Evolutionary conservation across 1,140 invertebrate species (phyloP).

Genomic region (Drosophila tristis): DNA sequence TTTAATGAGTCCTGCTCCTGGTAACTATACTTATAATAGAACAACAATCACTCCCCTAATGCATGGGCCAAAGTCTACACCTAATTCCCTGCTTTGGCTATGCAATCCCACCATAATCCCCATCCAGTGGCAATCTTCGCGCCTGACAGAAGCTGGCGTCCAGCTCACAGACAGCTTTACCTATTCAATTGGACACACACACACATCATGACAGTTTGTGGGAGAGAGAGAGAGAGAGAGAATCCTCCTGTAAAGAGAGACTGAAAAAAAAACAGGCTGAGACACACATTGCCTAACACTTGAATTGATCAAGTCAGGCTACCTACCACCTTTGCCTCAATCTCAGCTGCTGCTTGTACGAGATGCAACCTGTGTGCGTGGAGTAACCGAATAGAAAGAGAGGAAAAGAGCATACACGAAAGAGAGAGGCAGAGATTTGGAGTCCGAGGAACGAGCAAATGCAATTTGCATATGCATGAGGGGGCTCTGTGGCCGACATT

Average conservation of each 20-base stretch:
- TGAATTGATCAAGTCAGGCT: conserved; percentile 42
- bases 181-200: neutral
- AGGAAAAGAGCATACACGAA: neutral
- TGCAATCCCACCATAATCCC: neutral
- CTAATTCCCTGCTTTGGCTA: neutral
- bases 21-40: no score
- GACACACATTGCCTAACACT: conserved; percentile 24
- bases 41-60: no score
- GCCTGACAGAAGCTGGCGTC: neutral
- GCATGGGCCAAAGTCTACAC: no score
- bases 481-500: conserved; percentile 72
- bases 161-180: conserved; percentile 5
- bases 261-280: neutral
- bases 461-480: conserved; percentile 82
- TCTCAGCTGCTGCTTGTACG: conserved; percentile 35
- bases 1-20: no score
- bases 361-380: conserved; percentile 16
- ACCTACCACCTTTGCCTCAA: conserved; percentile 37
- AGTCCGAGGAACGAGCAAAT: conserved; percentile 44
- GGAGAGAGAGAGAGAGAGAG: neutral
- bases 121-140: neutral
- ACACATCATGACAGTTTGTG: neutral
- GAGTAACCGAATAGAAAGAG: neutral
- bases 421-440: neutral
- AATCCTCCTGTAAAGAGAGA: no score